A percentile compares a stretch with the other conserved stretches of the same genome.
Conservation (phyloP, 1,140 invertebrate species). For the Calliopsis andreniformis region DNA sequence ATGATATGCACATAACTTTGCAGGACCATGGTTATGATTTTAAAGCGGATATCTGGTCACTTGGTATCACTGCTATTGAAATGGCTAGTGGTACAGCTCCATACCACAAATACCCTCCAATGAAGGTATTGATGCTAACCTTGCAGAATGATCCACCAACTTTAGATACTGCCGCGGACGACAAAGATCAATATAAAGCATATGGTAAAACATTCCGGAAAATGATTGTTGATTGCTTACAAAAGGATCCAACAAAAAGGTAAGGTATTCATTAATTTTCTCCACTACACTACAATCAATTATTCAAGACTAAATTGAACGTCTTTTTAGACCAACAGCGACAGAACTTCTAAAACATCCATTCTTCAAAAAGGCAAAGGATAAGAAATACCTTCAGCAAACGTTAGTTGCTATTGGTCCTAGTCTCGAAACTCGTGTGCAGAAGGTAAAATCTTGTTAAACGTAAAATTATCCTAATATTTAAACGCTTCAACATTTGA, state of each 20-base stretch:
- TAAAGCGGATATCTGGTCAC: constrained; percentile 99
- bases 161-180: constrained; percentile 96
- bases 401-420: constrained; percentile 93
- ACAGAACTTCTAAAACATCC: constrained; percentile 99
- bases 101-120: constrained; percentile 99
- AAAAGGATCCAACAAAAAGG: constrained; percentile 96
- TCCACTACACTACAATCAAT: background rate
- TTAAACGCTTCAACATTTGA: constrained; percentile 20
- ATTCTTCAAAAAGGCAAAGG: constrained; percentile 99
- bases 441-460: constrained; percentile 86
- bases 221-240: constrained; percentile 96
- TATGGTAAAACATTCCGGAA: constrained; percentile 99
- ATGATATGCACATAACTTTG: constrained; percentile 64
- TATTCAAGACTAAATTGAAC: constrained; percentile 17
- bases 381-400: constrained; percentile 96
- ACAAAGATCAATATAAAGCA: constrained; percentile 98
- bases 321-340: constrained; percentile 89
- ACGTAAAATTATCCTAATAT: background rate
- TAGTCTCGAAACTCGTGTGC: constrained; percentile 93
- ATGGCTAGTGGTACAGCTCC: constrained; percentile 99
- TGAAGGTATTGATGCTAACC: constrained; percentile 99
- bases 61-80: constrained; percentile 99
- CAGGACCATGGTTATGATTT: constrained; percentile 99
- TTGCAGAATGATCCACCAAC: constrained; percentile 99
- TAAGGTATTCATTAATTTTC: constrained; percentile 55